A percentile compares a stretch with the other conserved stretches of the same genome.
Evolutionary conservation across 53 echinoderm and acorn worm species (phyloP).

Genomic region (Patiria pectinifera): DNA sequence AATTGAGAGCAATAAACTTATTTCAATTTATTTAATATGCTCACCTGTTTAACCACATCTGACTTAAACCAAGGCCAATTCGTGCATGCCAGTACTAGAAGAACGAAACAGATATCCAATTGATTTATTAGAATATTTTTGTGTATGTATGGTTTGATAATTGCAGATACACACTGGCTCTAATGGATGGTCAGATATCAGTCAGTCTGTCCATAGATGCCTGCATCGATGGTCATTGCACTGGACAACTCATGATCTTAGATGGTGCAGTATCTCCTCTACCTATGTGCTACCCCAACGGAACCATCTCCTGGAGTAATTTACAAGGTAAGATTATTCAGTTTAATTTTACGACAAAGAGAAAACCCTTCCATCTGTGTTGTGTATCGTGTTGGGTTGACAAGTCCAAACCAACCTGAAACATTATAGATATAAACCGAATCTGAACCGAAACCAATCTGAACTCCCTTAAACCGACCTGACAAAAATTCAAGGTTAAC

Average conservation of each 20-base stretch:
- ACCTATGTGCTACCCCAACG: constrained; percentile 45
- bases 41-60: too few species aligned
- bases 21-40: too few species aligned
- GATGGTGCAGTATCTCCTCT: constrained; percentile 39
- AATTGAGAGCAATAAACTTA: too few species aligned
- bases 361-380: not conserved
- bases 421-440: too few species aligned
- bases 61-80: too few species aligned
- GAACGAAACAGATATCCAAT: not conserved
- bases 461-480: too few species aligned
- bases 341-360: not conserved
- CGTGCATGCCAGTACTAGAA: too few species aligned
- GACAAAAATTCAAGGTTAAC: too few species aligned
- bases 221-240: constrained; percentile 25
- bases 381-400: too few species aligned
- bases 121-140: not conserved
- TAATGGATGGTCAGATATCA: constrained; percentile 29
- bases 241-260: constrained; percentile 26
- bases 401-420: too few species aligned
- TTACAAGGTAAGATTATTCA: constrained; percentile 27
- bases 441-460: too few species aligned
- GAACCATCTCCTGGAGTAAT: constrained; percentile 28
- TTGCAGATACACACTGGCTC: constrained; percentile 33
- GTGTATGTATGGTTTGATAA: not conserved
- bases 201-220: constrained; percentile 37